Conservation (phyloP, 92 coral and sea anemone species). For the Muricea muricata region DNA sequence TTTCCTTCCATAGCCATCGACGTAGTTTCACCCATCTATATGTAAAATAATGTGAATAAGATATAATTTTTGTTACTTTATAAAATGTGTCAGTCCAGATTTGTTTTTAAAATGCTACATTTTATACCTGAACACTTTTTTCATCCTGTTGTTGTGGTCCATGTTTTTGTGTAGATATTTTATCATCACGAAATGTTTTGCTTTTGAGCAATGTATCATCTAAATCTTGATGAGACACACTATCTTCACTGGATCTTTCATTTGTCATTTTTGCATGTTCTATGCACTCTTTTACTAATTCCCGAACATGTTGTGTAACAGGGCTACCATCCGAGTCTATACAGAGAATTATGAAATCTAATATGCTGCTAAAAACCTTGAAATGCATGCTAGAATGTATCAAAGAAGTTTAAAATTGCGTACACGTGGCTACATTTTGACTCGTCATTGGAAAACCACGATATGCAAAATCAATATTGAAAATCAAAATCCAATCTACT, state of each 20-base stretch:
- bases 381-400: too few relatives aligned
- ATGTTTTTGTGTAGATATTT: not conserved
- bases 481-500: too few relatives aligned
- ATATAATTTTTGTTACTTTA: too few relatives aligned
- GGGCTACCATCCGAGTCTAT: constrained; percentile 65
- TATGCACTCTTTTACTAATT: constrained; percentile 92
- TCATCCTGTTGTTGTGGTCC: not conserved
- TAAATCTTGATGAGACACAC: not conserved
- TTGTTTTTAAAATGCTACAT: too few relatives aligned
- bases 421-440: too few relatives aligned
- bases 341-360: not conserved
- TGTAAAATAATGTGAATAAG: too few relatives aligned
- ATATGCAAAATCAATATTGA: too few relatives aligned
- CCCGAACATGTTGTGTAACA: constrained; percentile 92
- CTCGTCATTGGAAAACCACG: not conserved
- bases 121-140: not conserved
- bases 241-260: not conserved
- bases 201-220: not conserved
- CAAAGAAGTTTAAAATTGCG: too few relatives aligned
- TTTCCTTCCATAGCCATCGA: too few relatives aligned
- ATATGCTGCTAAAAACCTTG: too few relatives aligned
- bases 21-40: too few relatives aligned
- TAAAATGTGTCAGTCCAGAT: too few relatives aligned
- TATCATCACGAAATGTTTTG: not conserved
- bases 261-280: constrained; percentile 77